A percentile compares a stretch with the other conserved stretches of the same genome.
These are phyloP conservation scores for Drosophila mauritiana DNA, from an alignment of 1,140 invertebrate genomes.

Conservation along the genomic window DNA sequence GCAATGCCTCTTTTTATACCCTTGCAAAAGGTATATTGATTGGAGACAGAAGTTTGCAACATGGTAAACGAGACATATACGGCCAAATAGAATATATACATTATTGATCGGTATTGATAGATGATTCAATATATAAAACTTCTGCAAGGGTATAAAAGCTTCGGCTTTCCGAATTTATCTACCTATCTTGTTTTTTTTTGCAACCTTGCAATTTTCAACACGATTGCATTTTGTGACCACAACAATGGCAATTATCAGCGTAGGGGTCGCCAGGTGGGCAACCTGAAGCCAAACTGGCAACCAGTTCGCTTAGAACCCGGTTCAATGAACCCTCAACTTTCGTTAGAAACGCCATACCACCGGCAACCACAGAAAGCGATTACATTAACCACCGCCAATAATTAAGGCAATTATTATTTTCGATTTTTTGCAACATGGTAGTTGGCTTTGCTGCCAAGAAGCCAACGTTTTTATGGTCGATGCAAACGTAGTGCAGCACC, in stretches of 20 bases:
- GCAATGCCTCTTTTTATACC: neutral
- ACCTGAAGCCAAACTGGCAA: conserved; percentile 39
- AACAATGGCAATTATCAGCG: conserved; percentile 54
- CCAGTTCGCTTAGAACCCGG: conserved; percentile 34
- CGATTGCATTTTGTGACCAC: conserved; percentile 71
- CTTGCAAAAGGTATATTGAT: too few relatives aligned
- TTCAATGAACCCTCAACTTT: conserved; percentile 38
- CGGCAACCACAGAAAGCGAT: conserved; percentile 26
- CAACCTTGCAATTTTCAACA: conserved; percentile 77
- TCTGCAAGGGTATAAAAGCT: too few relatives aligned
- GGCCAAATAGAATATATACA: too few relatives aligned
- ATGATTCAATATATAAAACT: too few relatives aligned
- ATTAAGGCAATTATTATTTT: conserved; percentile 40
- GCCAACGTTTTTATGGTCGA: conserved; percentile 8
- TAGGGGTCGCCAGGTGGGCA: conserved; percentile 24
- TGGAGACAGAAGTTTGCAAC: too few relatives aligned
- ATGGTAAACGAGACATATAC: too few relatives aligned
- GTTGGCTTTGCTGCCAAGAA: conserved; percentile 7
- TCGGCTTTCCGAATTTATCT: too few relatives aligned
- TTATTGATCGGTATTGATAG: too few relatives aligned
- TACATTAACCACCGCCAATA: conserved; percentile 21
- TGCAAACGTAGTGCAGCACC: conserved; percentile 26
- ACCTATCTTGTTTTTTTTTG: conserved; percentile 11
- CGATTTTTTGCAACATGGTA: conserved; percentile 19
- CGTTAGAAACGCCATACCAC: conserved; percentile 40